Conservation (phyloP, 2,113 vertebrate species). For the Prionailurus bengalensis region DNA sequence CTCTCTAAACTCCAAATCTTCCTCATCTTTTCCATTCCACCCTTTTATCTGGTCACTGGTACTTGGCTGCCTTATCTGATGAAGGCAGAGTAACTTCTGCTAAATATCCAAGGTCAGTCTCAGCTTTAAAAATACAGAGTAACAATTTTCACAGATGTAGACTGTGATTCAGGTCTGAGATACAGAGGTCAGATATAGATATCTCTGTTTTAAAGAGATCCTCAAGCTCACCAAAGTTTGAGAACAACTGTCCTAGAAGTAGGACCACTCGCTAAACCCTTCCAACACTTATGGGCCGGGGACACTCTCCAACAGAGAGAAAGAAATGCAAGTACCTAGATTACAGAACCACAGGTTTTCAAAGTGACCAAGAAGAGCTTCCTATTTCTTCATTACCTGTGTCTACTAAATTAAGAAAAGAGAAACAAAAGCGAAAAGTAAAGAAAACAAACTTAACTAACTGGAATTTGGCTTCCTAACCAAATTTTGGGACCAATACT, state of each 20-base stretch:
- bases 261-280: background rate
- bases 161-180: conserved; percentile 10
- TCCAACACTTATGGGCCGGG: background rate
- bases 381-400: background rate
- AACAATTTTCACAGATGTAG: background rate
- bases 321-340: background rate
- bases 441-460: background rate
- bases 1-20: conserved; percentile 2
- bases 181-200: background rate
- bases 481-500: background rate
- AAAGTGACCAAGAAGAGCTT: background rate
- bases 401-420: background rate
- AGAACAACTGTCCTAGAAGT: background rate
- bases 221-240: background rate
- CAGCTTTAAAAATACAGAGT: conserved; percentile 14
- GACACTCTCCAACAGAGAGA: background rate
- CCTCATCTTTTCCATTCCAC: background rate
- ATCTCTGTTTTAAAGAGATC: background rate
- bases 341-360: background rate
- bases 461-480: background rate
- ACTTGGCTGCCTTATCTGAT: background rate
- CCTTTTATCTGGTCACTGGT: background rate
- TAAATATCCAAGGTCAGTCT: background rate
- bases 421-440: background rate
- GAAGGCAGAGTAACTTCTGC: background rate